Base-by-base conservation (phyloP, 2,797 vertebrate genomes). In the Brachyalestes nurse region DNA sequence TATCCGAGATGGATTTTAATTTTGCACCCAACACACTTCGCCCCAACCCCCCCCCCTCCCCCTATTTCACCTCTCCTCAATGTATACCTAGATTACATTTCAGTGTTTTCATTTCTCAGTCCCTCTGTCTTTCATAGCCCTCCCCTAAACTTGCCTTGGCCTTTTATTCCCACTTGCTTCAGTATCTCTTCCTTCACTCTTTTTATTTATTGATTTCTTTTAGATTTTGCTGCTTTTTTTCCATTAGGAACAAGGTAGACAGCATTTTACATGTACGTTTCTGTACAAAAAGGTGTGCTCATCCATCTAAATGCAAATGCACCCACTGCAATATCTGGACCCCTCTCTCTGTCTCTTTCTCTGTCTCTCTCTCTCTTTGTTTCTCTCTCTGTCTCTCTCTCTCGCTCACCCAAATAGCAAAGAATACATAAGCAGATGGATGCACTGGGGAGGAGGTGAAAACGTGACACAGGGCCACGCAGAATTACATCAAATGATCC, bases 281-380 rank as follows among this genome's bases (percentile, higher is more conserved):
- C 87, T 90, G 86, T 89, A 91, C 17, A 91, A 88, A 90, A 84
- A 88, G 90, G 90, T 92, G 94, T 93, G 92, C 86, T 86, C 88
- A 93, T 89, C 92, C 88, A 95, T 96, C 93, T 95, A 96, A 93
- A 94, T 94, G 93, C 92, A 93, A 95, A 95, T 95, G 88, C 85
- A 85, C 85, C 87, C 85, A 85, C 42, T 76, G 82, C 85, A 89
- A 88, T 82, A 86, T 87, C 81, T 78, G 88, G 75, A 77, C 61
- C 65, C 64, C 66, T 28, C 28, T 28, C 28, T 28, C 28, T 28
- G 3, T 28, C 28, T 28, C 28, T 28, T 3, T 28, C 28, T 28
- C 1, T 28, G 1, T 28, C 28, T 28, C 28, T 28, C 28, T 28
- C 1, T 28, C 28, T 28, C 28, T 28, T 3, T 28, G 3, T 28